Percentiles rank a stretch among this genome's conserved stretches.
phyloP scores from a whole-genome alignment of 2,888 invertebrate species.

The Pyralis farinalis region DNA sequence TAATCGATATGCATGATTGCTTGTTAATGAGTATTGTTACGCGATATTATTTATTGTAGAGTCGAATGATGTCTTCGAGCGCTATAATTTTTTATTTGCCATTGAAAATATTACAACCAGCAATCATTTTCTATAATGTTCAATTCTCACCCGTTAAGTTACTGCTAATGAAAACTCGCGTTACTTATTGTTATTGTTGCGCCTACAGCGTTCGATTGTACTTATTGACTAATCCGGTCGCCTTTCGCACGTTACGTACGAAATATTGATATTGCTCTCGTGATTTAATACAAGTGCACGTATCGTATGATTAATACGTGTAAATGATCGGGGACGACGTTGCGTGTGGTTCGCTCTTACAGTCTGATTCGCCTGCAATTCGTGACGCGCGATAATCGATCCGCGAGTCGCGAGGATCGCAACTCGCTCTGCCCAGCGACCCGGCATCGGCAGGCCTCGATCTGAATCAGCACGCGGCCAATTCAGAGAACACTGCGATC shows the following conservation, averaged over 20 bases:
- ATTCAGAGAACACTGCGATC: slow-evolving; percentile 51
- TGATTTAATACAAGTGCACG: slow-evolving; percentile 10
- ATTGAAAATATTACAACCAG: slow-evolving; percentile 30
- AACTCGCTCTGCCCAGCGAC: slow-evolving; percentile 46
- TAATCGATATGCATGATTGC: slow-evolving; percentile 45
- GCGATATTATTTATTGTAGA: slow-evolving; percentile 24
- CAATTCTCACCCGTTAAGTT: slow-evolving; percentile 51
- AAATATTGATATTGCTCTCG: slow-evolving; percentile 9
- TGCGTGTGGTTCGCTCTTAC: slow-evolving; percentile 33
- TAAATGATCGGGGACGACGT: slow-evolving; percentile 17
- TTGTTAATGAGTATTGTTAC: slow-evolving; percentile 55
- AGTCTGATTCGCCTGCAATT: slow-evolving; percentile 40
- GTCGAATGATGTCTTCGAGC: slow-evolving; percentile 1
- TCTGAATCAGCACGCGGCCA: slow-evolving; percentile 66
- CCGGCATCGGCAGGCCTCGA: slow-evolving; percentile 64
- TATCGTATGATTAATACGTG: slow-evolving; percentile 12
- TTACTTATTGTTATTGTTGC: slow-evolving; percentile 51
- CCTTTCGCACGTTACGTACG: slow-evolving; percentile 5
- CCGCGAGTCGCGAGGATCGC: slow-evolving; percentile 37
- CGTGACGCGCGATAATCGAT: slow-evolving; percentile 54
- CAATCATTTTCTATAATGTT: slow-evolving; percentile 38
- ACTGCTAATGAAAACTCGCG: slow-evolving; percentile 67
- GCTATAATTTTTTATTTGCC: slow-evolving; percentile 4
- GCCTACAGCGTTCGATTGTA: slow-evolving; percentile 39
- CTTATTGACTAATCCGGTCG: slow-evolving; percentile 34